Evolutionary conservation across 2,113 vertebrate species (phyloP), one percentile per base, ranked within the genome.

Genomic region (Festucalex cinctus): DNA sequence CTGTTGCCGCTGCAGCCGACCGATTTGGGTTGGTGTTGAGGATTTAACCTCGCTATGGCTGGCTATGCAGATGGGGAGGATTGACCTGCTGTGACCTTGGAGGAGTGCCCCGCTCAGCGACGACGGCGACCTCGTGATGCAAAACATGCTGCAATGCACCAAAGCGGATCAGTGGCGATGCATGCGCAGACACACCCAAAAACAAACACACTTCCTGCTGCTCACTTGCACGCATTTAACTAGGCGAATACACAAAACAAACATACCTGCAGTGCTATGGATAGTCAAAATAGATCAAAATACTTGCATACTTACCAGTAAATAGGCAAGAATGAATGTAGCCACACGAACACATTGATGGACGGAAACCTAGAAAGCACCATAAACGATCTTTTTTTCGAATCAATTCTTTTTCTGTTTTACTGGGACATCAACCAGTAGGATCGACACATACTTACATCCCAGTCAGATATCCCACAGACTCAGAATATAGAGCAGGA

Each of bases 91-190:
- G 72, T 20, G 86, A 91, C 90, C 87, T 89, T 90, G 90, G 85
- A 76, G 67, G 64, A 79, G 66, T 80, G 80, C 84, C 87, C 83
- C 72, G 78, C 76, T 35, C 70, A 80, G 80, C 81, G 81, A 81
- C 72, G 66, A 68, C 62, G 59, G 79, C 78, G 78, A 88, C 85
- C 85, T 88, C 79, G 67, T 83, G 74, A 74, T 77, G 84, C 81
- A 75, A 73, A 77, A 86, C 71, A 66, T 87, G 86, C 90, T 92
- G 90, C 91, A 92, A 86, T 92, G 91, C 90, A 92, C 89, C 81
- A 91, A 87, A 87, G 88, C 77, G 72, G 81, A 86, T 80, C 84
- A 69, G 81, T 66, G 85, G 68, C 44, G 69, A 84, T 85, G 83
- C 71, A 68, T 65, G 80, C 76, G 72, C 73, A 76, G 78, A 64